Percentiles rank a stretch among this genome's conserved stretches.
Evolutionary conservation across 2,113 vertebrate genomes (phyloP).

Genomic region (Pungitius pungitius): DNA sequence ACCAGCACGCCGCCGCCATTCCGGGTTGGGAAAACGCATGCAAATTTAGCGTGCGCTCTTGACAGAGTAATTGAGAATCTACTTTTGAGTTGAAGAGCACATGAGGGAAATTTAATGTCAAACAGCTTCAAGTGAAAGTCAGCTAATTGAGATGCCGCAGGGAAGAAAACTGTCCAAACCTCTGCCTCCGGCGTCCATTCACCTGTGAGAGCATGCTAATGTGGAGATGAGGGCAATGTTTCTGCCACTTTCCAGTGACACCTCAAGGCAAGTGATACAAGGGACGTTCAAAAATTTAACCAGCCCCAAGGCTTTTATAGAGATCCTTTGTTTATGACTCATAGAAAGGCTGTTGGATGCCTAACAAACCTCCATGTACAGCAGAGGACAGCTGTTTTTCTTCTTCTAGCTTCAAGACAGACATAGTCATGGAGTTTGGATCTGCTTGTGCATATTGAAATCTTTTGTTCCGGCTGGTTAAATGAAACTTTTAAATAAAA

Average conservation of each 20-base stretch:
- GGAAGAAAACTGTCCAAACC: not conserved
- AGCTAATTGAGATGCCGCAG: not conserved
- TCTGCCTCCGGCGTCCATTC: constrained; percentile 4
- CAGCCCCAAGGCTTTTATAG: not conserved
- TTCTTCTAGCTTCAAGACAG: not conserved
- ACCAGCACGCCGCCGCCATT: too few species aligned
- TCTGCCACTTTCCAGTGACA: constrained; percentile 3
- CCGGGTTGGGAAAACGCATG: not conserved
- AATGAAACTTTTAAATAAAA: not conserved
- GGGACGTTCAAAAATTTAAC: constrained; percentile 10
- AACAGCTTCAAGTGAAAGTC: constrained; percentile 11
- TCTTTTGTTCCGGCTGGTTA: not conserved
- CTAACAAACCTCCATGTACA: not conserved
- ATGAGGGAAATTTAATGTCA: not conserved
- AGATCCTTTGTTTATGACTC: not conserved
- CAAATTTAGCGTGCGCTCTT: not conserved
- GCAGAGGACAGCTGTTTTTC: not conserved
- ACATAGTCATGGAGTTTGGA: not conserved
- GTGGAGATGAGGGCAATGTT: not conserved
- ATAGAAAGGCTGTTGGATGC: not conserved
- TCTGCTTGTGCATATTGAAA: not conserved
- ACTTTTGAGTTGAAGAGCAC: not conserved
- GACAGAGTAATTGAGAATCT: not conserved
- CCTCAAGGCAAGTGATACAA: not conserved
- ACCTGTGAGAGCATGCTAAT: constrained; percentile 7